Evolutionary conservation across 2,888 invertebrate species (phyloP).

Genomic region (Phymatocera aterrima): DNA sequence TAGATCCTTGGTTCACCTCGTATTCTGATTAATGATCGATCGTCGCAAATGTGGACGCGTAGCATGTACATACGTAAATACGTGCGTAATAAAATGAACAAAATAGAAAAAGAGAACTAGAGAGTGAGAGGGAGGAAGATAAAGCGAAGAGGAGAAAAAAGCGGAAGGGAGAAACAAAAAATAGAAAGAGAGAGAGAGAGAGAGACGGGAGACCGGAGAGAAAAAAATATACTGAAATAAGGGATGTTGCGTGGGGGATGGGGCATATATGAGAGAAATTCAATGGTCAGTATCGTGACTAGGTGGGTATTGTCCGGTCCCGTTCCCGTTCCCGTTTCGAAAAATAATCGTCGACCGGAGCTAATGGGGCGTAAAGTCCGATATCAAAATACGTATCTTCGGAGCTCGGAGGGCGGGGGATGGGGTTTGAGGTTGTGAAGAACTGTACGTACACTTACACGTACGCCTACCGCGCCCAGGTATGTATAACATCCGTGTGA

Average conservation of each 20-base stretch:
- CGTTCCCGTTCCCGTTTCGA: slow-evolving; percentile 63
- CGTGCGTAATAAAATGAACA: too few species aligned
- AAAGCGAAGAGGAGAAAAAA: slow-evolving; percentile 41
- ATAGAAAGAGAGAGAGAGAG: slow-evolving; percentile 52
- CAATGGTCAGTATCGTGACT: slow-evolving; percentile 67
- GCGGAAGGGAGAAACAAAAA: slow-evolving; percentile 37
- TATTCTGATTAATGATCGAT: too few species aligned
- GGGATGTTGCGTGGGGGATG: background rate
- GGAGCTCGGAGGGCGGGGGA: background rate
- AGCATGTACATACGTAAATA: too few species aligned
- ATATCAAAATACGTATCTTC: slow-evolving; percentile 67
- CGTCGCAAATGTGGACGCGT: too few species aligned
- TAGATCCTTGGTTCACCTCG: too few species aligned
- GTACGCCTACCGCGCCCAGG: too few species aligned
- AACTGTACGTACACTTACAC: background rate
- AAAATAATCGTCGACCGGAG: slow-evolving; percentile 67
- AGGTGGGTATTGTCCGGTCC: slow-evolving; percentile 67
- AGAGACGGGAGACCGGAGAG: too few species aligned
- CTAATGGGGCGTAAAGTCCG: slow-evolving; percentile 72
- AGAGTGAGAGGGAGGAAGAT: slow-evolving; percentile 50
- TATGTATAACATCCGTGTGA: background rate
- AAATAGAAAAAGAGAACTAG: too few species aligned
- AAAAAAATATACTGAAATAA: background rate
- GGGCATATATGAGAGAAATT: background rate
- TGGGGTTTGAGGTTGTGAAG: background rate